Percentiles rank a stretch among this genome's conserved stretches.
Conservation (phyloP, 2,113 vertebrate species). For the Prionailurus bengalensis region DNA sequence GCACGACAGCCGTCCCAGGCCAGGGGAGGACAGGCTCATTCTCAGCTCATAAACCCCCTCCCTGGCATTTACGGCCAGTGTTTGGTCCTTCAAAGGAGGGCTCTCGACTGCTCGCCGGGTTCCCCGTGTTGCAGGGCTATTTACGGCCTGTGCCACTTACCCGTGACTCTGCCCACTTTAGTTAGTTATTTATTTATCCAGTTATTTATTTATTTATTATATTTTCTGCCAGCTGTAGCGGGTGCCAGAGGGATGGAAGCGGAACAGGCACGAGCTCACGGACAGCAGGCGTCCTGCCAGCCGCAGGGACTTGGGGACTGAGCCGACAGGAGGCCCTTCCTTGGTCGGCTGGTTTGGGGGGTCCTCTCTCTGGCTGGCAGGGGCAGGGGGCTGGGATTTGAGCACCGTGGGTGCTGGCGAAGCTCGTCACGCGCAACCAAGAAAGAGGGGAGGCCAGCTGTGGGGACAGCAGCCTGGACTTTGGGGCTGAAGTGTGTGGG, state of each 20-base stretch:
- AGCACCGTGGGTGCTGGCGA: not conserved
- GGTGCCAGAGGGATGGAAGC: not conserved
- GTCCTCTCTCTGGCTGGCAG: not conserved
- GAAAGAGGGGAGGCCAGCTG: not conserved
- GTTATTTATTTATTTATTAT: no score
- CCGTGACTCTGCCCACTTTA: not conserved
- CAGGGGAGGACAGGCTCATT: not conserved
- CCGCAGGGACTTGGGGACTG: not conserved
- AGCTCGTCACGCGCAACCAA: rapidly evolving
- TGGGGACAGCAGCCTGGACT: not conserved
- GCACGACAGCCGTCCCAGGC: not conserved
- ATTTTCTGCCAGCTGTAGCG: not conserved
- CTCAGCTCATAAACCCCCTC: not conserved
- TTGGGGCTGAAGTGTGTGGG: not conserved
- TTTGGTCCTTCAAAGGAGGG: not conserved
- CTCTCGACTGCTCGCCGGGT: not conserved
- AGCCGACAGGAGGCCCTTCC: not conserved
- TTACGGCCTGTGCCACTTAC: not conserved
- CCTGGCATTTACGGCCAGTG: not conserved
- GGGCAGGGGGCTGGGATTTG: not conserved
- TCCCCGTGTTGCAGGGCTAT: not conserved
- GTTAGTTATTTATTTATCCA: not conserved
- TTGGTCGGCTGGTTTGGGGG: not conserved
- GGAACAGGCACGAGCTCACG: not conserved
- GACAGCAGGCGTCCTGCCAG: not conserved